These are phyloP conservation scores for Bubo blakistoni DNA, from an alignment of 2,113 vertebrate species.

Conservation along the genomic window DNA sequence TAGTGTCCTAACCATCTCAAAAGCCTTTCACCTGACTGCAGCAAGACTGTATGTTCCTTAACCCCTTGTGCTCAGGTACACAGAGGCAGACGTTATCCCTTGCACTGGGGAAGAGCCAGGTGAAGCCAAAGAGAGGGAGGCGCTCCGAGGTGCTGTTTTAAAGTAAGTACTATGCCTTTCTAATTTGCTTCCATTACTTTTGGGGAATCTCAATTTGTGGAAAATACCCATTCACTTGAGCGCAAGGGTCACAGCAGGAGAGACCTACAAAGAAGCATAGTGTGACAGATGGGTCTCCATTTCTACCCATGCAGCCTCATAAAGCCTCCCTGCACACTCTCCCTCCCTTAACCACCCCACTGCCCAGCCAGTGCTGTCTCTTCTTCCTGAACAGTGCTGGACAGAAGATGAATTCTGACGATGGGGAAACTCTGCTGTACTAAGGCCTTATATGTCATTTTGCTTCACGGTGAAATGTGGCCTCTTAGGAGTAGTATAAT, in stretches of 20 bases:
- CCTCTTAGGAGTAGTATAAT: background rate
- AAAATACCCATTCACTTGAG: background rate
- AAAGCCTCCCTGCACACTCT: background rate
- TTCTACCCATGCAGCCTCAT: background rate
- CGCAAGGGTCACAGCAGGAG: fast-evolving
- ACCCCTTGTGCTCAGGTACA: slow-evolving; percentile 85
- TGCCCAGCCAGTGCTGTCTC: background rate
- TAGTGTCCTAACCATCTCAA: background rate
- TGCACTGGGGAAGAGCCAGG: slow-evolving; percentile 97
- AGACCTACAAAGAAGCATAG: background rate
- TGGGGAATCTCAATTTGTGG: background rate
- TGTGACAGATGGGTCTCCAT: background rate
- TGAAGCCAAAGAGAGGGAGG: slow-evolving; percentile 96
- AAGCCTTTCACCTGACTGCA: background rate
- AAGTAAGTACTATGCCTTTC: slow-evolving; percentile 79
- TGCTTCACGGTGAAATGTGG: background rate
- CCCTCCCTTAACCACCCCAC: background rate
- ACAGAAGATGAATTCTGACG: background rate
- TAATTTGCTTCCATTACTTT: background rate
- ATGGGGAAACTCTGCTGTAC: background rate
- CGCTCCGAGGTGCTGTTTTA: slow-evolving; percentile 93
- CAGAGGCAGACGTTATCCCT: slow-evolving; percentile 96
- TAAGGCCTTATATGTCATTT: background rate
- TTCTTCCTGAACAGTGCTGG: background rate
- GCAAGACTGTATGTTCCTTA: slow-evolving; percentile 67